Conservation (phyloP, 2,888 invertebrate species). For the Podabrus alpinus region DNA sequence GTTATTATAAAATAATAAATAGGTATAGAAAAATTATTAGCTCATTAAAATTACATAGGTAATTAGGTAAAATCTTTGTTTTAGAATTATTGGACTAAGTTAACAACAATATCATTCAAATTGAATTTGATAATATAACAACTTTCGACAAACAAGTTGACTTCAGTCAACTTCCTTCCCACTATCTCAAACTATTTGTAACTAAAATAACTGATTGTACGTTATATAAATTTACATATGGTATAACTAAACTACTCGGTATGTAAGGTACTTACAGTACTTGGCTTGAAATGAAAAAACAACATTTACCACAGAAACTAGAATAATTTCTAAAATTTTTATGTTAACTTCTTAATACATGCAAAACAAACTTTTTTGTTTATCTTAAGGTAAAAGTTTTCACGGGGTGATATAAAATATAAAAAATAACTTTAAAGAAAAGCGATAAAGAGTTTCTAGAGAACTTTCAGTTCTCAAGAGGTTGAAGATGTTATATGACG, state of each 20-base stretch:
- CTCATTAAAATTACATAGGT: too few species aligned
- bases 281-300: neutral
- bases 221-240: too few species aligned
- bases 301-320: neutral
- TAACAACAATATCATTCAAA: too few species aligned
- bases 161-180: too few species aligned
- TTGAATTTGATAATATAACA: too few species aligned
- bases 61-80: too few species aligned
- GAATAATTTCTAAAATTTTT: neutral
- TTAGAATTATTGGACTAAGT: too few species aligned
- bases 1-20: too few species aligned
- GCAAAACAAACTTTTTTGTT: neutral
- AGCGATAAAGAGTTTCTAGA: neutral
- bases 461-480: slow-evolving; percentile 18
- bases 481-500: slow-evolving; percentile 13
- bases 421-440: neutral
- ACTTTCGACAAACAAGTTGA: too few species aligned
- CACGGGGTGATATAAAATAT: neutral
- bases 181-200: too few species aligned
- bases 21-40: too few species aligned
- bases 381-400: neutral
- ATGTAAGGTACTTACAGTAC: neutral
- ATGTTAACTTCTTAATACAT: neutral
- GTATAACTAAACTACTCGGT: neutral
- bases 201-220: too few species aligned